These are phyloP conservation scores for Falco cherrug DNA, from an alignment of 2,797 vertebrate species.

Conservation along the genomic window DNA sequence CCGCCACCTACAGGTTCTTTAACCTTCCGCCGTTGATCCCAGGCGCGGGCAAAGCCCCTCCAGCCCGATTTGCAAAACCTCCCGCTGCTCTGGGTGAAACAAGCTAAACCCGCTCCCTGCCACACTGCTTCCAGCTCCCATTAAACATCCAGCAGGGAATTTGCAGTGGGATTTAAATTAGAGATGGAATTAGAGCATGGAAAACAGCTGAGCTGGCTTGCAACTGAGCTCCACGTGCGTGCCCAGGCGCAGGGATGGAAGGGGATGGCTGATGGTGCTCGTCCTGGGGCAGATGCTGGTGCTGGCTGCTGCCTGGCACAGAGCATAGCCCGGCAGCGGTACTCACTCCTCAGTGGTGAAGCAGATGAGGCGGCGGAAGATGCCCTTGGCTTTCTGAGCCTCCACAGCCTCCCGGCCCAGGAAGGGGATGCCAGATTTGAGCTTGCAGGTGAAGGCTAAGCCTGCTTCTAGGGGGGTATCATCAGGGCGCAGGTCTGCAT, in stretches of 20 bases:
- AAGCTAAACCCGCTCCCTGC: not conserved
- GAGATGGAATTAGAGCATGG: not conserved
- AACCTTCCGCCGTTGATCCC: fast-evolving
- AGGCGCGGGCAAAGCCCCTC: not conserved
- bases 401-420: constrained; percentile 88
- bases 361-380: constrained; percentile 87
- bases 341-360: constrained; percentile 93
- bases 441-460: constrained; percentile 93
- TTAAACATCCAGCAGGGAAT: not conserved
- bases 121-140: not conserved
- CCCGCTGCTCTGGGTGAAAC: not conserved
- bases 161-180: not conserved
- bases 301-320: fast-evolving
- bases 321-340: fast-evolving
- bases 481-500: constrained; percentile 90
- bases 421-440: constrained; percentile 86
- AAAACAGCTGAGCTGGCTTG: not conserved
- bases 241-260: not conserved
- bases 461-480: constrained; percentile 93
- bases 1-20: not conserved
- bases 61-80: not conserved
- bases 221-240: fast-evolving
- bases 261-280: not conserved
- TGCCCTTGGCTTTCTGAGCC: constrained; percentile 83
- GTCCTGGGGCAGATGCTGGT: fast-evolving